Percentiles rank a stretch among this genome's conserved stretches.
phyloP scores from a whole-genome alignment of 2,113 vertebrate genomes.

The Piprites chloris region DNA sequence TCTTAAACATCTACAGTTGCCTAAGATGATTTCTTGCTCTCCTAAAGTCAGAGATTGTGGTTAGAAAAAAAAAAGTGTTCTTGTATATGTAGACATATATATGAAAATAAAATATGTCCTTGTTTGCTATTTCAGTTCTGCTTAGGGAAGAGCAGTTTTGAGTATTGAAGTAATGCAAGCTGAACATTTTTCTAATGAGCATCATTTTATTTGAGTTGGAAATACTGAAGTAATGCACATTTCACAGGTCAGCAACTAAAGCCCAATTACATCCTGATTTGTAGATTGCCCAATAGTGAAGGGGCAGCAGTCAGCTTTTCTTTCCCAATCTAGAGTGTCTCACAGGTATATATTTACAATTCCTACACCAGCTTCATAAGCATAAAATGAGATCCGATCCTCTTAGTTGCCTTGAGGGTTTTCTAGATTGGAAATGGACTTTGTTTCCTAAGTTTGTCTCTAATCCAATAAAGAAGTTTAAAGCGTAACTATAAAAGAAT shows the following conservation, averaged over 20 bases:
- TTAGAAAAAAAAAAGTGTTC: background rate
- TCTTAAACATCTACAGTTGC: background rate
- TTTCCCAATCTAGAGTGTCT: constrained; percentile 27
- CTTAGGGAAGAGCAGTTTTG: background rate
- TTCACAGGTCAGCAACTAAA: constrained; percentile 52
- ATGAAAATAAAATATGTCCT: background rate
- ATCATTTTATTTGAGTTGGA: constrained; percentile 46
- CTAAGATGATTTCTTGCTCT: background rate
- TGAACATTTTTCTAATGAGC: constrained; percentile 42
- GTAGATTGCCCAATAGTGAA: constrained; percentile 35
- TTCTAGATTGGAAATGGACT: background rate
- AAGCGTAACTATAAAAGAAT: background rate
- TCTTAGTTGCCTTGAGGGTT: constrained; percentile 29
- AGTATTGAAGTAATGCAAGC: constrained; percentile 6
- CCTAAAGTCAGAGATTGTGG: background rate
- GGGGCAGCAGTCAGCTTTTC: constrained; percentile 46
- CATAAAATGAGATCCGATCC: constrained; percentile 41
- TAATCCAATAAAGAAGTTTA: constrained; percentile 41
- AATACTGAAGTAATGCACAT: constrained; percentile 23
- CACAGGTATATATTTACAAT: constrained; percentile 44
- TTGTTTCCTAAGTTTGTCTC: constrained; percentile 13
- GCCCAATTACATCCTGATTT: constrained; percentile 23
- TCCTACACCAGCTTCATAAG: constrained; percentile 13
- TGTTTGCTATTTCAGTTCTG: constrained; percentile 16
- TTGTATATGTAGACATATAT: background rate